A percentile compares a stretch with the other conserved stretches of the same genome.
Evolutionary conservation across 2,888 invertebrate species (phyloP).

Genomic region (Chymomyza procnemis): DNA sequence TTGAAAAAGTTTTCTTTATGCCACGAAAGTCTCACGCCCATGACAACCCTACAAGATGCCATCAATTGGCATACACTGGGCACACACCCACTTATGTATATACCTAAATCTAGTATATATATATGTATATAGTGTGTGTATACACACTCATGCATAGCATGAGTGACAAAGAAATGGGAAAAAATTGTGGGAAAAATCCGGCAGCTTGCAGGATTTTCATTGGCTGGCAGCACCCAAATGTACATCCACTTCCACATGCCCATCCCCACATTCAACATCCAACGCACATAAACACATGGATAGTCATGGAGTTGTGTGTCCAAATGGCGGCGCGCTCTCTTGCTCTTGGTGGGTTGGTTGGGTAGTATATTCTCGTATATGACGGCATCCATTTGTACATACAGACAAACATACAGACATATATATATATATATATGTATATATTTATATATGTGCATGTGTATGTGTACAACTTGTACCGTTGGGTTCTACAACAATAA

Average conservation of each 20-base stretch:
- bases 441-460: conserved; percentile 12
- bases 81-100: background rate
- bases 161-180: conserved; percentile 60
- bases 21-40: conserved; percentile 33
- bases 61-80: background rate
- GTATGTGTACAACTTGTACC: conserved; percentile 24
- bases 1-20: conserved; percentile 63
- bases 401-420: too few species aligned
- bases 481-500: conserved; percentile 47
- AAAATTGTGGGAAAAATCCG: conserved; percentile 62
- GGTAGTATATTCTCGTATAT: background rate
- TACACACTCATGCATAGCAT: conserved; percentile 57
- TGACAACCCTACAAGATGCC: conserved; percentile 4
- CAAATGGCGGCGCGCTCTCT: conserved; percentile 39
- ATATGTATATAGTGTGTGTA: background rate
- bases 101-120: background rate
- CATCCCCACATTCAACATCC: conserved; percentile 38
- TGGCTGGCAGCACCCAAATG: conserved; percentile 42
- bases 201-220: conserved; percentile 66
- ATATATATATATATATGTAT: too few species aligned
- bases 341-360: background rate
- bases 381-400: background rate
- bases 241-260: conserved; percentile 14
- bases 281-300: conserved; percentile 66
- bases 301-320: conserved; percentile 64